Base-by-base conservation (phyloP, 2,797 vertebrate species). In the Xenops minutus region DNA sequence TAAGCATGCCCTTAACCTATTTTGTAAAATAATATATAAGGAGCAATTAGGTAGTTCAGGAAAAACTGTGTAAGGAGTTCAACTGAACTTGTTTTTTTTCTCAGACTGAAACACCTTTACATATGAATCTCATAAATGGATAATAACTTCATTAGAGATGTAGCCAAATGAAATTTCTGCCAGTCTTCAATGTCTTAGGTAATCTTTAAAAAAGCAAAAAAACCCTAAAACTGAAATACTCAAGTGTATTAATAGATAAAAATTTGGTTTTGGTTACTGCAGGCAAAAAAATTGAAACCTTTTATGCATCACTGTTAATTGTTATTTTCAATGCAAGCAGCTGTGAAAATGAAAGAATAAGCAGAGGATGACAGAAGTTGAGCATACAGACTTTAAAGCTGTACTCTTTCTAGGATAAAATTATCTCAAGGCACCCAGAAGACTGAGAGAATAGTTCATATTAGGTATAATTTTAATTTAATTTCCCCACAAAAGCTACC, bases 1-100 rank as follows among this genome's bases (percentile, higher is more conserved):
- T 95, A 95, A 96, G 91, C 75, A 97, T 97, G 95, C 75, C 64
- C 58, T 96, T 64, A 95, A 89, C 52, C 20, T 51, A 75, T 75
- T 91, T 92, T 88, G 92, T 97, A 80, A 66, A 76, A 88, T 74
- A 81, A 39, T 36, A 73, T 74, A 22, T 88, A 74, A 56, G 63
- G 84, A 92, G 67, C 34, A 67, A n/a, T 73, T 92, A 91, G 63
- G 23, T n/a, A 67, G 92, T 95, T 94, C 46, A 51, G 83, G 91
- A 62, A 10, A 55, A 94, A 62, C 19, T 43, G 32, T 46, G 20
- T 91, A 18, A 91, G 69, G 44, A 80, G 62, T 58, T 92, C 39
- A 66, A 37, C 30, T 83, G 43, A 91, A 71, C 55, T 80, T 49
- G 21, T 27, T 93, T 48, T 48, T 22, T 84, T 10, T 62, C 43